Evolutionary conservation across 2,113 vertebrate species (phyloP).

Genomic region (Eulemur macaco): DNA sequence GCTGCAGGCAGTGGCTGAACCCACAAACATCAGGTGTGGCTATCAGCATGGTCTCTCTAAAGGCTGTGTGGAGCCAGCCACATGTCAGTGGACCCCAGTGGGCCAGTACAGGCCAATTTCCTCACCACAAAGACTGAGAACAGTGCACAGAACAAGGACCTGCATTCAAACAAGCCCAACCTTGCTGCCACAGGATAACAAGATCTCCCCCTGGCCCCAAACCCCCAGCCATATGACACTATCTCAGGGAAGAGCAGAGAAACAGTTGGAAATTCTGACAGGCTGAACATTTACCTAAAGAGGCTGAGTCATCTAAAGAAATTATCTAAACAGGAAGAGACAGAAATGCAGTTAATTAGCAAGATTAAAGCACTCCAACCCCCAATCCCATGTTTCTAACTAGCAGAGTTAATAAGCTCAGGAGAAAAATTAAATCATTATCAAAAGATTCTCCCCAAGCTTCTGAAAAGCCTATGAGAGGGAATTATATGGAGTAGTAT

Average conservation of each 20-base stretch:
- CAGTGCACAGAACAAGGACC: not conserved
- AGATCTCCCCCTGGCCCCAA: not conserved
- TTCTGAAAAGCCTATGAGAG: conserved; percentile 46
- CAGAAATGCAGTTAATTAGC: conserved; percentile 67
- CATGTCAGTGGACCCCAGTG: not conserved
- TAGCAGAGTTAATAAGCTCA: conserved; percentile 63
- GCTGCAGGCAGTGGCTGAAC: not conserved
- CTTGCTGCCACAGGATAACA: not conserved
- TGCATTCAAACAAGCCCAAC: not conserved
- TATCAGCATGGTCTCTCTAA: not conserved
- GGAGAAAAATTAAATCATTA: conserved; percentile 70
- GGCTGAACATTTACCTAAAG: conserved; percentile 56
- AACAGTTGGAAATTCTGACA: conserved; percentile 3
- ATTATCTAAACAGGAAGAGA: conserved; percentile 70
- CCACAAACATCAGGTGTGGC: not conserved
- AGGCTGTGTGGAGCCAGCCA: not conserved
- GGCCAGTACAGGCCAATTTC: not conserved
- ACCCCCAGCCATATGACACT: not conserved
- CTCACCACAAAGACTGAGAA: not conserved
- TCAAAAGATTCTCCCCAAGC: conserved; percentile 52
- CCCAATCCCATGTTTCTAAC: conserved; percentile 33
- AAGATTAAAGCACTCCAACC: conserved; percentile 61
- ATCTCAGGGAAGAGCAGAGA: not conserved
- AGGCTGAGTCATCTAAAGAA: conserved; percentile 64
- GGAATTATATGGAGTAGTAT: conserved; percentile 18